Evolutionary conservation across 2,113 vertebrate genomes (phyloP).

Genomic region (Chionodraco myersi): DNA sequence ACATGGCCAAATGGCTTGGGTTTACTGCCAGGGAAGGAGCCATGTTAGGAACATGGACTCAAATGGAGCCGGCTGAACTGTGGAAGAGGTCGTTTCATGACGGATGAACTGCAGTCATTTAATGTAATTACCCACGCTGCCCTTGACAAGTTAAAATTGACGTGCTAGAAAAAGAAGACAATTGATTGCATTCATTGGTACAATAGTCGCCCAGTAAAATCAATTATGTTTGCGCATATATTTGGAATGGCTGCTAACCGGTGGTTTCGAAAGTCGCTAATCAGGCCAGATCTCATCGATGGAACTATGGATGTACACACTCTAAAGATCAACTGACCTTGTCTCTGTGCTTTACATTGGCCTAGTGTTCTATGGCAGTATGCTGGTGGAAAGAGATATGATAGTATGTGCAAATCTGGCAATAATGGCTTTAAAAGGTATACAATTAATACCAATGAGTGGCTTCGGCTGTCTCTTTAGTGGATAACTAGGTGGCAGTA

Average conservation of each 20-base stretch:
- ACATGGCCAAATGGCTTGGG: neutral
- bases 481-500: too few species aligned
- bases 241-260: neutral
- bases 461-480: too few species aligned
- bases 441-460: neutral
- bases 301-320: neutral
- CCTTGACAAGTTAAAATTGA: neutral
- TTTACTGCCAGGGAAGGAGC: neutral
- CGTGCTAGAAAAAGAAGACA: neutral
- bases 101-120: neutral
- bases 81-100: neutral
- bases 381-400: neutral
- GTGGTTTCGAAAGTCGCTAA: neutral
- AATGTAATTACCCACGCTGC: neutral
- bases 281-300: neutral
- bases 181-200: slow-evolving; percentile 21
- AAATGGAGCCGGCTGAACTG: neutral
- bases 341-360: neutral
- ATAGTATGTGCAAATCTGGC: neutral
- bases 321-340: neutral
- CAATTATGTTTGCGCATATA: neutral
- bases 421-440: neutral
- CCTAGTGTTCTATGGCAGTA: neutral
- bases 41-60: neutral
- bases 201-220: neutral